A percentile compares a stretch with the other conserved stretches of the same genome.
phyloP scores from a whole-genome alignment of 2,797 vertebrate species.

The Myoxocephalus aenaeus region DNA sequence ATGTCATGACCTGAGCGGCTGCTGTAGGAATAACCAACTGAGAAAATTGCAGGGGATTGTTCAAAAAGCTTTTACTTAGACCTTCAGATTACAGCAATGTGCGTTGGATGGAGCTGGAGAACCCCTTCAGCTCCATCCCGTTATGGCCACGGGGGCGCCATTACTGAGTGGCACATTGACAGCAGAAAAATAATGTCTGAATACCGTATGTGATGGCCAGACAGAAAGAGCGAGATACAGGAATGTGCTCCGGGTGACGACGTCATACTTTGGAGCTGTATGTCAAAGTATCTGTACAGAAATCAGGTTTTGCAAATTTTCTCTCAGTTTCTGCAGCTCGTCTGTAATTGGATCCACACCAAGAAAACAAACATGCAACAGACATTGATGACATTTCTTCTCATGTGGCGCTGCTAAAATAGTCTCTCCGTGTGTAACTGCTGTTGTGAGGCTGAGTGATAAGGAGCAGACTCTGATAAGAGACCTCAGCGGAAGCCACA shows the following conservation, averaged over 20 bases:
- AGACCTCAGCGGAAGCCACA: conserved; percentile 63
- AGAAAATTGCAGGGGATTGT: background rate
- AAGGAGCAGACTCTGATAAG: conserved; percentile 80
- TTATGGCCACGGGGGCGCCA: conserved; percentile 4
- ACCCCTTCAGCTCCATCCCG: conserved; percentile 2
- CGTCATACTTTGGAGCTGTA: background rate
- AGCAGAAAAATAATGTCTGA: conserved; percentile 6
- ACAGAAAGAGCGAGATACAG: background rate
- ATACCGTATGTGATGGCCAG: background rate
- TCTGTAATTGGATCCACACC: conserved; percentile 32
- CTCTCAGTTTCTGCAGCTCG: conserved; percentile 18
- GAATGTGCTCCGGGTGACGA: background rate
- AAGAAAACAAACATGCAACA: conserved; percentile 45
- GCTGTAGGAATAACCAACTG: background rate
- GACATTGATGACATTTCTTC: conserved; percentile 68
- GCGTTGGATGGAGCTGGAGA: too few species aligned
- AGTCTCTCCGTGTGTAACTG: conserved; percentile 62
- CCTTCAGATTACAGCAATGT: background rate
- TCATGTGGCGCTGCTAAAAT: conserved; percentile 60
- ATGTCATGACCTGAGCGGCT: background rate
- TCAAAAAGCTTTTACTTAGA: background rate
- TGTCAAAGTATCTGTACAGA: conserved; percentile 14
- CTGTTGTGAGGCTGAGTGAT: conserved; percentile 76
- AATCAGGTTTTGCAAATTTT: conserved; percentile 25
- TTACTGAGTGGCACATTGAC: background rate